Evolutionary conservation across 1,140 invertebrate species (phyloP), one percentile per base, ranked within the genome.

Genomic region (Procambarus virginalis): DNA sequence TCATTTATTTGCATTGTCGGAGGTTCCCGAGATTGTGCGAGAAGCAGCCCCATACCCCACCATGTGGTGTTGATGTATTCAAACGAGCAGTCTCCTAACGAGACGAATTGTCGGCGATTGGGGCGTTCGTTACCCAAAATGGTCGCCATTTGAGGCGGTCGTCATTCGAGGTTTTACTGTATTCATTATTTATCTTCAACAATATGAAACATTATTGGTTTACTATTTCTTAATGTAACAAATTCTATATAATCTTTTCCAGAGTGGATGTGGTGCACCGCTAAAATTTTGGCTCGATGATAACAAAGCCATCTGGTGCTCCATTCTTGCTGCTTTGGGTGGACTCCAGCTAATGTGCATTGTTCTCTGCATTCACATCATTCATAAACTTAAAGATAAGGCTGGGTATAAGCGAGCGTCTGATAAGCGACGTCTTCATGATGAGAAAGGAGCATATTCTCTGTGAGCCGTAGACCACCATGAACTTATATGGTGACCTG

Each of bases 191-290:
- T 34, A 1, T 34, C 34, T 34, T 34, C 0, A 34, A 34, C 1
- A 34, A 34, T 34, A 34, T 34, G 34, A 34, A 34, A 34, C 34
- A 34, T 34, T 34, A 34, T 34, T 34, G 34, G 34, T 34, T 34
- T 34, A 34, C 34, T 34, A 34, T 34, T 34, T 34, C 34, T 34
- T 51, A 51, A 20, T 51, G 14, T 17, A 58, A 5, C 58, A 12
- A 34, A 22, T 68, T 58, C 8, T 60, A n/a, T 73, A n/a, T 20
- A 68, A 34, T n/a, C 79, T 83, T 22, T 85, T 45, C 89, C 34
- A 94, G 94, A 92, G 91, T 45, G 94, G 94, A 49, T 94, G 94
- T 87, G 93, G 93, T 60, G 89, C 91, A 10, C 93, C 93, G 75
- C 85, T 94, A n/a, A 91, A 93, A 70, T 90, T 92, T 68, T 94